Conservation (phyloP, 2,113 vertebrate genomes). For the Falco punctatus region DNA sequence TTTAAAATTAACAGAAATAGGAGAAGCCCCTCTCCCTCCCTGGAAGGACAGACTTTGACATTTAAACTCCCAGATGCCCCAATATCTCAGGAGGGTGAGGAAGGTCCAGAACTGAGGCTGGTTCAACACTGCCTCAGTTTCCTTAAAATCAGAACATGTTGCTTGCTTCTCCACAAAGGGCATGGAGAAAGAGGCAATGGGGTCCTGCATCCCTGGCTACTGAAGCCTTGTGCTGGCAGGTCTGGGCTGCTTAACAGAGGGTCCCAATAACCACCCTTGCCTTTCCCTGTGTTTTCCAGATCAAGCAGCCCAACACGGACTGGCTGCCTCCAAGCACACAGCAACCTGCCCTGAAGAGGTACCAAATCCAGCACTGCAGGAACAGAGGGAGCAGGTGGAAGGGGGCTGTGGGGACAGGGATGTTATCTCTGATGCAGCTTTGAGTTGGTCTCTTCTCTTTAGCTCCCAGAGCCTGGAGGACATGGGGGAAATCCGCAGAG, state of each 20-base stretch:
- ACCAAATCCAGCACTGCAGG: not conserved
- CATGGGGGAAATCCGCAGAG: constrained; percentile 78
- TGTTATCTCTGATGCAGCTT: not conserved
- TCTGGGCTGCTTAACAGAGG: not conserved
- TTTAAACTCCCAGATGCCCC: not conserved
- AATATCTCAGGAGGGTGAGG: not conserved
- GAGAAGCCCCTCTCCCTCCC: not conserved
- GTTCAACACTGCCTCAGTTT: not conserved
- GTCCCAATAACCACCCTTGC: not conserved
- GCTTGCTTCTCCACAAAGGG: not conserved
- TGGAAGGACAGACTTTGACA: not conserved
- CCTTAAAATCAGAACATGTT: not conserved
- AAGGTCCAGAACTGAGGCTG: not conserved
- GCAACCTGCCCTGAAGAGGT: constrained; percentile 86
- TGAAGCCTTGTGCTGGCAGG: not conserved
- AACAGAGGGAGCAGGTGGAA: not conserved
- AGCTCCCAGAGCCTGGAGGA: constrained; percentile 91
- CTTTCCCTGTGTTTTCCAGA: constrained; percentile 70
- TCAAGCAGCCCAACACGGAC: constrained; percentile 88
- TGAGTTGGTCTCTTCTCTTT: not conserved
- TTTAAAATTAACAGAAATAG: not conserved
- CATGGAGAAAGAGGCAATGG: not conserved
- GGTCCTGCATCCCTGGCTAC: not conserved
- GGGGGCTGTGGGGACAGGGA: not conserved
- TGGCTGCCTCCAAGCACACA: constrained; percentile 83